Evolutionary conservation across 2,797 vertebrate genomes (phyloP).

Genomic region (Cryptoprocta ferox): DNA sequence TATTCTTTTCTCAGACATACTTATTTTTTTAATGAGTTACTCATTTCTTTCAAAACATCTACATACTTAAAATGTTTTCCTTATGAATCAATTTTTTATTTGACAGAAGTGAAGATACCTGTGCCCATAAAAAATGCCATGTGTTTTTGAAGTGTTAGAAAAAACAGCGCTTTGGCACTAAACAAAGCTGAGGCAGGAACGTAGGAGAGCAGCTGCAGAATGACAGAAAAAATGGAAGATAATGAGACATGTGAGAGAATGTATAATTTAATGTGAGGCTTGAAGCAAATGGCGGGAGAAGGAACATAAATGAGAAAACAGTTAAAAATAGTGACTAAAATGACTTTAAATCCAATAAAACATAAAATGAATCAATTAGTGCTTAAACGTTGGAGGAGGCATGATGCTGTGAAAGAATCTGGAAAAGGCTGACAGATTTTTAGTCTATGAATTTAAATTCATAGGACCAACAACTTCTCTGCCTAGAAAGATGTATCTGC

Average conservation of each 20-base stretch:
- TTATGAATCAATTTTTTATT: slow-evolving; percentile 80
- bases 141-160: slow-evolving; percentile 83
- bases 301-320: slow-evolving; percentile 66
- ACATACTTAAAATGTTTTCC: slow-evolving; percentile 80
- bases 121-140: slow-evolving; percentile 80
- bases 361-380: slow-evolving; percentile 80
- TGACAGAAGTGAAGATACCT: slow-evolving; percentile 80
- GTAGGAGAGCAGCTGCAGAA: slow-evolving; percentile 68
- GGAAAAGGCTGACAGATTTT: slow-evolving; percentile 77
- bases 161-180: slow-evolving; percentile 82
- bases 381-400: slow-evolving; percentile 60
- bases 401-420: slow-evolving; percentile 58
- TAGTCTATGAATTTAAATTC: slow-evolving; percentile 81
- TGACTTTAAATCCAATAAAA: slow-evolving; percentile 74
- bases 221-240: slow-evolving; percentile 76
- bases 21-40: slow-evolving; percentile 44
- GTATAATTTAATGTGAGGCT: slow-evolving; percentile 72
- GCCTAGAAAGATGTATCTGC: slow-evolving; percentile 68
- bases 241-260: slow-evolving; percentile 77
- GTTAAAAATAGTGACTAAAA: slow-evolving; percentile 80
- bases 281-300: slow-evolving; percentile 62
- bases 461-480: slow-evolving; percentile 79
- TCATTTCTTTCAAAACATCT: slow-evolving; percentile 80
- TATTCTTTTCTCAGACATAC: slow-evolving; percentile 40
- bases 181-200: slow-evolving; percentile 79